Base-by-base conservation (phyloP, 2,797 vertebrate genomes). In the Centropyge bicolor region DNA sequence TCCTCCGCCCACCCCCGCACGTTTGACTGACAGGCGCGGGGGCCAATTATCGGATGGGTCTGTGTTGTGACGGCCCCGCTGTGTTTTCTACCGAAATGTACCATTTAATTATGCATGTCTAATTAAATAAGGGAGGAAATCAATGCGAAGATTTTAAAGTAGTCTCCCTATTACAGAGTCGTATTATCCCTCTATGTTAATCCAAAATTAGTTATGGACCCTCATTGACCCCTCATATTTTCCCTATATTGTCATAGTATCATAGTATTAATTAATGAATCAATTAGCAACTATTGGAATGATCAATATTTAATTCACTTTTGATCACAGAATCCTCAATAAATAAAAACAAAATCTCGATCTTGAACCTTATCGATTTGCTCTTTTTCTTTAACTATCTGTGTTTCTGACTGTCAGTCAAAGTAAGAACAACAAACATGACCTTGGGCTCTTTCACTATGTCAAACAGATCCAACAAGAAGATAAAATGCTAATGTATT, bases 1-100 rank as follows among this genome's bases (percentile, higher is more conserved):
- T 27, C 31, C 62, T 78, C 11, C 14, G 68, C 92, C 93, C 93
- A 80, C 94, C 93, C 84, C 83, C 10, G 40, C 68, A 38, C 17
- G 57, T 35, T 40, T 27, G 35, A 90, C 40, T 79, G 93, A 86
- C 92, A 77, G 12, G 38, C 48, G 27, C 38, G 0, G 0, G 1
- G 78, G 77, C 94, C 93, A 94, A 94, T 94, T 86, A 31, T 12
- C 22, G 1, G 41, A 35, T 68, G 2, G 60, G 10, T 8, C 40
- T 59, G 72, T 74, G 65, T 65, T 70, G 78, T 77, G 83, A 84
- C 64, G 48, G 78, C 22, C 22, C 48, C 62, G 6, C 65, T 22
- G 40, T 46, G 67, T 52, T 68, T 59, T 43, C 45, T 72, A 19
- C 11, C 70, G 27, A 2, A 31, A 13, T 40, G 31, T 17, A 4